phyloP scores from a whole-genome alignment of 2,113 vertebrate species.

The Mixornis gularis region DNA sequence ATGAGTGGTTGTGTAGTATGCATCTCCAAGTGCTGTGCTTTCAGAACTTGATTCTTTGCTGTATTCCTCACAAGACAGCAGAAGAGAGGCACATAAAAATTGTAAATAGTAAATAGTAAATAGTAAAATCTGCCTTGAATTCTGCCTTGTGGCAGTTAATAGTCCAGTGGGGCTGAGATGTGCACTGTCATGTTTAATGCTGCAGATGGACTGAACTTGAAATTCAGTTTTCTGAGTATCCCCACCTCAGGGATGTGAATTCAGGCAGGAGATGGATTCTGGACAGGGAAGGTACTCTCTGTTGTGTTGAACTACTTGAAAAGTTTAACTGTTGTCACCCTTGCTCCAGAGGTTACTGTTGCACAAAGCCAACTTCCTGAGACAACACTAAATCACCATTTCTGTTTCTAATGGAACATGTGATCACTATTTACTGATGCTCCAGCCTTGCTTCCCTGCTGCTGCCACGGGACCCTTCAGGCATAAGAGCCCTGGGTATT shows the following conservation, averaged over 20 bases:
- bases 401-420: background rate
- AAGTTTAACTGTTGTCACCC: background rate
- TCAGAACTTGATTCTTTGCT: background rate
- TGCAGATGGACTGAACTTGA: background rate
- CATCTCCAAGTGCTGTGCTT: background rate
- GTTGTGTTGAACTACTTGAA: background rate
- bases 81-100: background rate
- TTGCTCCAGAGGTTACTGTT: background rate
- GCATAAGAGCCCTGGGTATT: background rate
- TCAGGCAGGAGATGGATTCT: background rate
- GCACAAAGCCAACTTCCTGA: background rate
- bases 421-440: background rate
- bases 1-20: background rate
- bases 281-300: background rate
- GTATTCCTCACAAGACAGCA: background rate
- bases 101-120: no score
- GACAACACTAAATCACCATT: background rate
- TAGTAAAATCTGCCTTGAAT: background rate
- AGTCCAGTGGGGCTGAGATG: background rate
- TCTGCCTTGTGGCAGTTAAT: rapidly evolving
- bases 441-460: background rate
- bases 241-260: background rate
- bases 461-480: background rate
- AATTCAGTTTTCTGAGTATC: background rate
- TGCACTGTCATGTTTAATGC: background rate